Percentiles rank a stretch among this genome's conserved stretches.
phyloP scores from a whole-genome alignment of 2,888 invertebrate genomes.

The Hemistola chrysoprasaria region DNA sequence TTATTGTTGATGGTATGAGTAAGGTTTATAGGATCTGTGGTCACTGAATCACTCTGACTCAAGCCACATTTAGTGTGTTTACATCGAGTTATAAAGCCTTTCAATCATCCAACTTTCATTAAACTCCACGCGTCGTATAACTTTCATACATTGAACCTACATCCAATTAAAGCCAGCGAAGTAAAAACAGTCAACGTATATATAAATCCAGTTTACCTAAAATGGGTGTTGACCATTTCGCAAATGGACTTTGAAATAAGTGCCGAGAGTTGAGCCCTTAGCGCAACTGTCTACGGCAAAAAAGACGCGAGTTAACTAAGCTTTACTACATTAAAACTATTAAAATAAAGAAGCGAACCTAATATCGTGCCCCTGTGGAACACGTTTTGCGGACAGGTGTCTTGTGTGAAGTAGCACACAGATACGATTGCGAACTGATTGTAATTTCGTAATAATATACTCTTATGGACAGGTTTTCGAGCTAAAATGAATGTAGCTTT shows the following conservation, averaged over 20 bases:
- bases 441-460: conserved; percentile 25
- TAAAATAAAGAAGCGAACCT: conserved; percentile 27
- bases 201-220: conserved; percentile 1
- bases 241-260: conserved; percentile 5
- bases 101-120: too few relatives aligned
- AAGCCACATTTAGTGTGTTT: too few relatives aligned
- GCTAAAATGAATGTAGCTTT: conserved; percentile 7
- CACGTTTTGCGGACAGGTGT: conserved; percentile 20
- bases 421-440: conserved; percentile 22
- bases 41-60: too few relatives aligned
- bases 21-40: too few relatives aligned
- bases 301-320: conserved; percentile 19
- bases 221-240: neutral
- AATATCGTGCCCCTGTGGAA: conserved; percentile 28
- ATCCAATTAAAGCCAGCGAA: neutral
- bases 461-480: conserved; percentile 15
- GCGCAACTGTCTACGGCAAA: conserved; percentile 11
- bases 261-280: conserved; percentile 10
- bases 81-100: too few relatives aligned
- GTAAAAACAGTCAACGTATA: neutral
- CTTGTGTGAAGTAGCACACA: conserved; percentile 12
- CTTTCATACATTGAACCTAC: neutral
- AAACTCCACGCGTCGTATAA: neutral
- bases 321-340: conserved; percentile 2
- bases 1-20: too few relatives aligned